phyloP scores from a whole-genome alignment of 2,113 vertebrate genomes.

The Centrocercus urophasianus region DNA sequence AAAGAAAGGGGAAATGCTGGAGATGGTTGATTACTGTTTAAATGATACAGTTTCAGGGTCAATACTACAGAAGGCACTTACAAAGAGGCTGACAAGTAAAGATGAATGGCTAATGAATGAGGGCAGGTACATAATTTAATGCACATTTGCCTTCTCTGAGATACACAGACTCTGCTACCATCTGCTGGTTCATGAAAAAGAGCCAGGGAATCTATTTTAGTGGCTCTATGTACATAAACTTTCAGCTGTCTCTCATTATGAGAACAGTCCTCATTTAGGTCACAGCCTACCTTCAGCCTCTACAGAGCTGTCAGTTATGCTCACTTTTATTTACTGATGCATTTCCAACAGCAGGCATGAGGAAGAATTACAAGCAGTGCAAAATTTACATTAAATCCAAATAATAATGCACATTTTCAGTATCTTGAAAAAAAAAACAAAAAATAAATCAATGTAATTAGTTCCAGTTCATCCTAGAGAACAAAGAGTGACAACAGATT shows the following conservation, averaged over 20 bases:
- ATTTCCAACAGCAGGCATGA: neutral
- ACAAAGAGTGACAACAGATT: neutral
- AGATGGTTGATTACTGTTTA: conserved; percentile 67
- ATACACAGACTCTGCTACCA: conserved; percentile 75
- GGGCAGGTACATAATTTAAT: neutral
- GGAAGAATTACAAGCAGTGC: neutral
- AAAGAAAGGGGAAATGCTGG: conserved; percentile 54
- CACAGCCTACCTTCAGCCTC: conserved; percentile 35
- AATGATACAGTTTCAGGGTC: conserved; percentile 71
- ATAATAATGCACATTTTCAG: neutral
- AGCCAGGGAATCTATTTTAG: conserved; percentile 52
- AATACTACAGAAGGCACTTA: conserved; percentile 49
- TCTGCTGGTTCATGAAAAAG: conserved; percentile 74
- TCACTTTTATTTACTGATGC: conserved; percentile 12
- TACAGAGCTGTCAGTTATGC: conserved; percentile 32
- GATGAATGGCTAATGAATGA: conserved; percentile 44
- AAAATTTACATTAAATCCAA: neutral
- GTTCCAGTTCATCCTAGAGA: neutral
- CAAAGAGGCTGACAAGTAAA: conserved; percentile 32
- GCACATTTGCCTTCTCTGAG: neutral
- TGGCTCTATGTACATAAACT: conserved; percentile 19
- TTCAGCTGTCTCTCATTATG: conserved; percentile 50
- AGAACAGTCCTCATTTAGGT: conserved; percentile 36
- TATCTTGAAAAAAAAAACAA: neutral
- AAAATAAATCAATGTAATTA: neutral